Evolutionary conservation across 2,888 invertebrate species (phyloP).

Genomic region (Caenorhabditis macrosperma): DNA sequence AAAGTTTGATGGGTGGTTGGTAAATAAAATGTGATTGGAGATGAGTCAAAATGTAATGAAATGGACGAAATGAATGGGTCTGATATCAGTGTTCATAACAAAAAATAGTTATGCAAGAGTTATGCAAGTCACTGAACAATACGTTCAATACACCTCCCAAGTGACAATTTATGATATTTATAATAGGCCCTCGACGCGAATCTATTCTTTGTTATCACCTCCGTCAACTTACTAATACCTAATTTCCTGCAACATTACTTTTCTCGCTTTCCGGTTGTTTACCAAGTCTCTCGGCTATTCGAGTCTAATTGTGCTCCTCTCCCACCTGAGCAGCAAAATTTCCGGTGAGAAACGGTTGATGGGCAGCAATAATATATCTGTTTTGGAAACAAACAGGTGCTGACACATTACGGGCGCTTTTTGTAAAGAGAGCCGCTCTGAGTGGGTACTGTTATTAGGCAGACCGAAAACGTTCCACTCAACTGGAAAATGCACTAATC

Average conservation of each 20-base stretch:
- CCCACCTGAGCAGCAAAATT: conserved; percentile 14
- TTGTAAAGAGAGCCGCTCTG: conserved; percentile 22
- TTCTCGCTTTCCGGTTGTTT: conserved; percentile 45
- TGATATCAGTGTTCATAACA: too few relatives aligned
- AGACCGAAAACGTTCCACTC: conserved; percentile 52
- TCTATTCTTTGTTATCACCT: conserved; percentile 39
- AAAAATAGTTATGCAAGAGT: neutral
- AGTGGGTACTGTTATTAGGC: conserved; percentile 55
- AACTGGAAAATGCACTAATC: conserved; percentile 61
- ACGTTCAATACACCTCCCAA: neutral
- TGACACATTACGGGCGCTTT: conserved; percentile 27
- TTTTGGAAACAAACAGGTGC: conserved; percentile 20
- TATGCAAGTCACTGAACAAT: neutral
- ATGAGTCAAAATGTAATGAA: too few relatives aligned
- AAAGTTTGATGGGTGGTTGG: too few relatives aligned
- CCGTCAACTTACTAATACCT: conserved; percentile 44
- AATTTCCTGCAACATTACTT: conserved; percentile 50
- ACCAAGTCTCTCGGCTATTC: neutral
- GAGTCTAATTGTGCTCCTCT: conserved; percentile 13
- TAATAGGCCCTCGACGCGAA: neutral
- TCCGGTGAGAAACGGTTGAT: conserved; percentile 43
- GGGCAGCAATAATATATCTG: conserved; percentile 33
- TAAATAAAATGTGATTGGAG: too few relatives aligned
- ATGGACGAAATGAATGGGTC: too few relatives aligned
- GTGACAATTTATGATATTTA: conserved; percentile 13